Conservation (phyloP, 2,888 invertebrate genomes). For the Lithophane socia region DNA sequence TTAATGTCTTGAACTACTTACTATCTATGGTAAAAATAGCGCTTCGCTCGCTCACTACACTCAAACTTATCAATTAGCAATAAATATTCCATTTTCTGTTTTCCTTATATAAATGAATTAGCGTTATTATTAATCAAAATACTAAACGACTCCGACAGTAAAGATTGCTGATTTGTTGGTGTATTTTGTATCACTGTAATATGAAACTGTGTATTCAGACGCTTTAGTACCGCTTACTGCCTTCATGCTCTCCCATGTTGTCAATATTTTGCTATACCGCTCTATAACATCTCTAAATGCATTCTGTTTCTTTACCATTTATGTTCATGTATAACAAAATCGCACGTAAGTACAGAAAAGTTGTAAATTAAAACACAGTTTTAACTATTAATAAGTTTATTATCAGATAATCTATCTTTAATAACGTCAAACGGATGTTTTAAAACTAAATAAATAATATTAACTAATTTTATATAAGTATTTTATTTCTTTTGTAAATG, state of each 20-base stretch:
- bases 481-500: conserved; percentile 37
- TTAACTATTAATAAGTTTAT: conserved; percentile 35
- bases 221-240: background rate
- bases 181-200: background rate
- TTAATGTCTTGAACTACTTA: background rate
- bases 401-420: conserved; percentile 22
- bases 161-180: background rate
- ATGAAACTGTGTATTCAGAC: background rate
- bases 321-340: background rate
- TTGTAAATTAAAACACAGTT: conserved; percentile 40
- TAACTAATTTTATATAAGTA: conserved; percentile 21
- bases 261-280: background rate
- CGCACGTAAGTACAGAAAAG: background rate
- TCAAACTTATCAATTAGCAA: conserved; percentile 1
- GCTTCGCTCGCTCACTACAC: conserved; percentile 6
- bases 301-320: background rate
- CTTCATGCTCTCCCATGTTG: background rate
- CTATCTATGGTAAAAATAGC: background rate
- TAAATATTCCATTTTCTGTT: conserved; percentile 40
- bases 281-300: background rate
- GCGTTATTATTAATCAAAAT: conserved; percentile 26
- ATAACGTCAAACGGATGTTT: conserved; percentile 37
- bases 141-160: conserved; percentile 24
- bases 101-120: conserved; percentile 10
- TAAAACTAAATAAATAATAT: conserved; percentile 51